Conservation (phyloP, 2,888 invertebrate genomes). For the Poecilus cupreus region DNA sequence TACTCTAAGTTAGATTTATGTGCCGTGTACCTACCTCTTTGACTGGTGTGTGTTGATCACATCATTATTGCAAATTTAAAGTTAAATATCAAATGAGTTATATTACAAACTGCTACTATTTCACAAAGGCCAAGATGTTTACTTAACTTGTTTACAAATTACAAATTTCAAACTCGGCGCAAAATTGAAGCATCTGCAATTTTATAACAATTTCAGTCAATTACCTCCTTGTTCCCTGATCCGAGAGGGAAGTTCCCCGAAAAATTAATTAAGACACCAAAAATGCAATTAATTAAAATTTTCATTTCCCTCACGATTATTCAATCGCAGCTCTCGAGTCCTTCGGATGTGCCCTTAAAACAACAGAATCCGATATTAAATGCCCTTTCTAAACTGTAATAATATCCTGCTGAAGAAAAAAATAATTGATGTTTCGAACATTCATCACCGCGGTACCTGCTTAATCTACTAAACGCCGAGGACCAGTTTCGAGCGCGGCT, state of each 20-base stretch:
- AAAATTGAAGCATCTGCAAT: no score
- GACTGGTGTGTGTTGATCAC: no score
- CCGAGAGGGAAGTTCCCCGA: background rate
- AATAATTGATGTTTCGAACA: constrained; percentile 15
- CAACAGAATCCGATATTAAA: background rate
- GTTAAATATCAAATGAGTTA: no score
- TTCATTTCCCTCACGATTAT: constrained; percentile 1
- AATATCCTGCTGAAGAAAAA: background rate
- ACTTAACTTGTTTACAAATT: no score
- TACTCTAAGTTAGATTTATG: no score
- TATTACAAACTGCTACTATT: no score
- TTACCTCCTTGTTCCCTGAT: background rate
- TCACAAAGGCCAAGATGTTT: no score
- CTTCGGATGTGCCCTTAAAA: background rate
- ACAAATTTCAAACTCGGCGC: no score
- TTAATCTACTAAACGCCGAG: constrained; percentile 45
- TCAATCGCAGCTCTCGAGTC: background rate
- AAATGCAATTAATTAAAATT: constrained; percentile 19
- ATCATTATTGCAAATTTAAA: no score
- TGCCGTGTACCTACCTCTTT: no score
- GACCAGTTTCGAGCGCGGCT: background rate
- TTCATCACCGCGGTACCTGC: constrained; percentile 41
- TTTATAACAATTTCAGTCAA: no score
- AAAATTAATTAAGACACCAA: constrained; percentile 6
- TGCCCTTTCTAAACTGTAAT: background rate